Base-by-base conservation (phyloP, 2,113 vertebrate genomes). In the Entomyzon cyanotis region DNA sequence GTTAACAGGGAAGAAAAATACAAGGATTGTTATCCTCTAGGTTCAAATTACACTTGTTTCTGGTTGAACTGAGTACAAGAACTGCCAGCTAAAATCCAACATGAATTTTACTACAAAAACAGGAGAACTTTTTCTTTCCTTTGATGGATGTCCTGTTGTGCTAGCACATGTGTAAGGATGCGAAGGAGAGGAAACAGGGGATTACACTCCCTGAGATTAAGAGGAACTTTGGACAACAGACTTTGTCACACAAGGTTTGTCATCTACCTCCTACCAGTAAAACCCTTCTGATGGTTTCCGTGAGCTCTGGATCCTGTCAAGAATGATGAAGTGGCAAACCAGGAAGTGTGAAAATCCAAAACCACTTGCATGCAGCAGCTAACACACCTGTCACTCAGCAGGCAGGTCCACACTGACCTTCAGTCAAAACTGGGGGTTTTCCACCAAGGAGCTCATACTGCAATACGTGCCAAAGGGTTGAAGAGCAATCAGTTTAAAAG, bases 51-150 rank as follows among this genome's bases (percentile, higher is more conserved):
- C 44, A 35, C 27, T 50, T 53, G 10, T 56, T 94, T 80, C 13
- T 74, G 15, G 7, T 24, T 77, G 27, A 93, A 68, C 30, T 15
- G 25, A 55, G 23, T 16, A 47, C 27, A 69, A 76, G 37, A 53
- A 67, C 8, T 74, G 37, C 12, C n/a, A 55, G 33, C 7, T 77
- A 65, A 88, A 94, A 70, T 37, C 7, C 31, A 58, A 21, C 27
- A 70, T 13, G 6, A 9, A 30, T 47, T 85, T 82, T 87, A 41
- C 27, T 56, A 98, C 93, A 97, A 63, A 22, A 52, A 98, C 95
- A 97, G 71, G 91, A 95, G 33, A 97, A 97, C 23, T 94, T 69
- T 97, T 91, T 97, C 83, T 97, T 95, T 67, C 78, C 95, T 98
- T 98, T 68, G 95, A 98, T 60, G 86, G 96, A 42, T 95, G 93